Evolutionary conservation across 2,113 vertebrate species (phyloP), one percentile per base, ranked within the genome.

Genomic region (Otis tarda): DNA sequence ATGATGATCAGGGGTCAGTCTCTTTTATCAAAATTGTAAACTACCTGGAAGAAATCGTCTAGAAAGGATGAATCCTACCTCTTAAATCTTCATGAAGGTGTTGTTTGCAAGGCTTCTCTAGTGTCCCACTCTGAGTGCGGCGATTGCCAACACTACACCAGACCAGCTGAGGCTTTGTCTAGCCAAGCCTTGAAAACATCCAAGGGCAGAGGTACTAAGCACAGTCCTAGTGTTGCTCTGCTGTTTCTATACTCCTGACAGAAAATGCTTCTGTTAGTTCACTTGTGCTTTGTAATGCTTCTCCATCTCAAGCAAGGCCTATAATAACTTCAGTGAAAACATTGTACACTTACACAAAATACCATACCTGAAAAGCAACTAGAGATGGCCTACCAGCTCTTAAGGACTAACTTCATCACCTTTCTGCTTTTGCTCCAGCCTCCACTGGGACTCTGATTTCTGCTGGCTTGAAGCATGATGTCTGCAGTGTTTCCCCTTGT

Each of bases 61-160:
- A 24, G 50, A 61, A 64, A 55, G 43, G 50, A 35, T 28, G 14
- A 78, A 70, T 88, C 25, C 12, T 69, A n/a, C 10, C 6, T 8
- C 70, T 47, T 69, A 13, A 57, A 86, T 43, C 19, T 56, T 61
- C 6, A 20, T 27, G 3, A 43, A 53, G 30, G 22, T 75, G 25
- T 27, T 79, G 41, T 71, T 35, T 67, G 30, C 20, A 61, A 80
- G 61, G 63, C 41, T 83, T 57, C 35, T 53, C 55, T 73, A 25
- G n/a, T 16, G 17, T 41, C 35, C 4, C 1, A 14, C 21, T 18
- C 35, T 1, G 6, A 31, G 8, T 16, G 24, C 3, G 8, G n/a
- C 27, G 30, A 16, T 59, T 64, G 37, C 53, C 33, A 52, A 23
- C 10, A 25, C 37, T n/a, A 7, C 30, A 39, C 45, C 50, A 82